Evolutionary conservation across 1,140 invertebrate genomes (phyloP), one percentile per base, ranked within the genome.

Genomic region (Paraescarpia echinospica): DNA sequence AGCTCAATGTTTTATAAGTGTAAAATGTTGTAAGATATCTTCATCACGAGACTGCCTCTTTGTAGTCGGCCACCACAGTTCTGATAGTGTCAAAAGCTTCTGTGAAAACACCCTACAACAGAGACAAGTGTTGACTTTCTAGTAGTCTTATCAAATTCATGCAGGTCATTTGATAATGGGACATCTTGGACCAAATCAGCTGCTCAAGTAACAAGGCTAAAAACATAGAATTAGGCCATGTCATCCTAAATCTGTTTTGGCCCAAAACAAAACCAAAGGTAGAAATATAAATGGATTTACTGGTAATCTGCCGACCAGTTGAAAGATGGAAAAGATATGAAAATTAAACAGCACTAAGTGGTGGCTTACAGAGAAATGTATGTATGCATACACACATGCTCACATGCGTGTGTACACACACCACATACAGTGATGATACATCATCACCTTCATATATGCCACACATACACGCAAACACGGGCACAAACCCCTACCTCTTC

Each of bases 101-200:
- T 92, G 94, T 92, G 92, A 95, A 94, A 90, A 94, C 93, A 27
- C 94, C 94, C 94, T 95, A 91, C 91, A 93, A 94, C 92, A 91
- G 34, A 93, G 27, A 77, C 22, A 77, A 77, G 22, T 31, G 27
- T 77, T 4, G 59, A 27, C 22, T 31, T 77, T 6, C 59, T 0
- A 77, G 22, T 18, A 14, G 14, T 18, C 8, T 77, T 14, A 12
- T 22, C 59, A 41, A 27, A 27, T 77, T 77, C 59, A 1, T 27
- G 22, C 59, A 77, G 59, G 59, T 41, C 41, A 41, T 41, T 41
- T 41, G 41, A 12, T 77, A 77, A 27, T 27, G 22, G 59, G 48
- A 18, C 22, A 27, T 77, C 59, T 18, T 51, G 48, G 48, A 51
- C 48, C 48, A 51, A 51, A 27, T 2, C 27, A 77, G 59, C 59